Evolutionary conservation across 2,113 vertebrate genomes (phyloP).

Genomic region (Mastomys natalensis): DNA sequence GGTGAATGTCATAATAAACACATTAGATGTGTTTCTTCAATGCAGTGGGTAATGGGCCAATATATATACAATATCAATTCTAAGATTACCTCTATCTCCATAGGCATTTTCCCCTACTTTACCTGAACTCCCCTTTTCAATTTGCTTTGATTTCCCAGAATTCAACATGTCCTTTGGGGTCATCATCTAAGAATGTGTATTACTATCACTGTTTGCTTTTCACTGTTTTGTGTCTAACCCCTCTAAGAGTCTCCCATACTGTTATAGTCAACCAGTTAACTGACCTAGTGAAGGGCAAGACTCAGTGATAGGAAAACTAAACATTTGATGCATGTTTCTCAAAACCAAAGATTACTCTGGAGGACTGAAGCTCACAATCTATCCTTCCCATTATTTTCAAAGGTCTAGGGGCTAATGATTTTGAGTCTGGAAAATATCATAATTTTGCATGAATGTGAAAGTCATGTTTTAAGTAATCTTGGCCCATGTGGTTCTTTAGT

Average conservation of each 20-base stretch:
- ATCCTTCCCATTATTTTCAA: constrained; percentile 70
- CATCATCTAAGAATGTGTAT: constrained; percentile 54
- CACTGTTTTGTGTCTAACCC: constrained; percentile 70
- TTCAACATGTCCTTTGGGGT: constrained; percentile 56
- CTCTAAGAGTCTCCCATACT: constrained; percentile 59
- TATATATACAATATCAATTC: constrained; percentile 79
- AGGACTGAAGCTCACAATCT: constrained; percentile 75
- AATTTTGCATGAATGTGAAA: constrained; percentile 7
- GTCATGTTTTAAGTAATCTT: not conserved
- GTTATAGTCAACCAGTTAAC: constrained; percentile 72
- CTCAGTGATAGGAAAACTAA: constrained; percentile 80
- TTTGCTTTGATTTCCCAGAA: constrained; percentile 65
- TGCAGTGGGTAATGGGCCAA: constrained; percentile 86
- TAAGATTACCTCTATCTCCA: constrained; percentile 82
- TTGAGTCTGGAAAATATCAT: not conserved
- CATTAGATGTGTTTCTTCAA: constrained; percentile 87
- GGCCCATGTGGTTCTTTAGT: not conserved
- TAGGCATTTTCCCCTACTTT: constrained; percentile 69
- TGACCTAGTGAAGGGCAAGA: constrained; percentile 75
- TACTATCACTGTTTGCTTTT: constrained; percentile 55
- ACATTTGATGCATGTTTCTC: constrained; percentile 61
- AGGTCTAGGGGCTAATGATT: not conserved
- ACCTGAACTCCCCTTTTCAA: constrained; percentile 70
- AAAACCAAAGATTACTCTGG: constrained; percentile 43
- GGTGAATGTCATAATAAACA: constrained; percentile 87